A percentile compares a stretch with the other conserved stretches of the same genome.
These are phyloP conservation scores for Anseranas semipalmata DNA, from an alignment of 2,113 vertebrate species.

Conservation along the genomic window DNA sequence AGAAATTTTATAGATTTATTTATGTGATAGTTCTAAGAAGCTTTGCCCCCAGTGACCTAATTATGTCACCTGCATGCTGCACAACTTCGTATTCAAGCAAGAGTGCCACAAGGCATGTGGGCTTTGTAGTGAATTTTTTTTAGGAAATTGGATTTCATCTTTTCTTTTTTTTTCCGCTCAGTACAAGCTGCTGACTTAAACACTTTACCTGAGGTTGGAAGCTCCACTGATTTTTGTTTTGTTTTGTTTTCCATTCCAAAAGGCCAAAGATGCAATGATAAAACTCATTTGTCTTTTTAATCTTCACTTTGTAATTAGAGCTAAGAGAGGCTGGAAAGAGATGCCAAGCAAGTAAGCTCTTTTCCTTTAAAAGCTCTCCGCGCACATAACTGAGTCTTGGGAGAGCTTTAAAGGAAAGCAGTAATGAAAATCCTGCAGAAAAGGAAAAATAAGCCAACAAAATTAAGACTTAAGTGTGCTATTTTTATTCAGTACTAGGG, in stretches of 20 bases:
- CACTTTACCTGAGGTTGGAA: constrained; percentile 33
- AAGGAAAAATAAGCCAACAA: constrained; percentile 44
- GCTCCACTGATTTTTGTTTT: background rate
- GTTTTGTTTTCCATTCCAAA: background rate
- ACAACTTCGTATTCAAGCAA: constrained; percentile 68
- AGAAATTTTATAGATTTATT: constrained; percentile 31
- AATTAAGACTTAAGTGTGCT: constrained; percentile 32
- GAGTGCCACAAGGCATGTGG: constrained; percentile 19
- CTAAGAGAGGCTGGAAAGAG: background rate
- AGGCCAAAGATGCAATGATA: constrained; percentile 5
- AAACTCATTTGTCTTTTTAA: constrained; percentile 56
- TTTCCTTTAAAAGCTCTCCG: constrained; percentile 19
- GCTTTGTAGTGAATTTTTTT: constrained; percentile 57
- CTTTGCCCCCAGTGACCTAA: constrained; percentile 82
- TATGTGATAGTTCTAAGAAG: constrained; percentile 58
- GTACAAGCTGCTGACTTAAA: constrained; percentile 46
- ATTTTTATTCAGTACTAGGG: constrained; percentile 18
- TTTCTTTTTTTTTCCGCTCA: background rate
- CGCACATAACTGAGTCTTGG: background rate
- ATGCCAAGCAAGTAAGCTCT: background rate
- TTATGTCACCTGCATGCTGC: constrained; percentile 79
- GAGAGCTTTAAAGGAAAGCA: constrained; percentile 46
- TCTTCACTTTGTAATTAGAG: constrained; percentile 49
- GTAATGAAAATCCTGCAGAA: constrained; percentile 56
- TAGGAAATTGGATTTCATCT: constrained; percentile 40